Conservation (phyloP, 2,888 invertebrate species). For the Caenorhabditis sp. region DNA sequence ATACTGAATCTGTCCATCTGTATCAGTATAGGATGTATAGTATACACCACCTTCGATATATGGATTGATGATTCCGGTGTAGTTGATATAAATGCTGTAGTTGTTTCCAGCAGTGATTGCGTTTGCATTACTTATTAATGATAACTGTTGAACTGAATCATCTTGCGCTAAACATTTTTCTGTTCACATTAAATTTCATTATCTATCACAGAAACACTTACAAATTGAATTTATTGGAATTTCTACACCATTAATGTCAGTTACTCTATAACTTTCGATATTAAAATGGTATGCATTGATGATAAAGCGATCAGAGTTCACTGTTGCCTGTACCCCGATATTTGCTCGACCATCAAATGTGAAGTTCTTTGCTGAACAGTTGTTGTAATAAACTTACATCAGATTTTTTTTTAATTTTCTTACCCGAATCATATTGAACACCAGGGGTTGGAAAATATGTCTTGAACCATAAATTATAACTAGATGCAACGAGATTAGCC, state of each 20-base stretch:
- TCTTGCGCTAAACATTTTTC: slow-evolving; percentile 28
- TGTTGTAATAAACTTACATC: slow-evolving; percentile 13
- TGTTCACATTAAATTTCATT: background rate
- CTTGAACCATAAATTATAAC: slow-evolving; percentile 45
- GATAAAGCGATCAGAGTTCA: slow-evolving; percentile 23
- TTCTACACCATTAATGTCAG: slow-evolving; percentile 10
- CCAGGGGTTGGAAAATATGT: slow-evolving; percentile 48
- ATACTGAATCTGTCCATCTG: slow-evolving; percentile 28
- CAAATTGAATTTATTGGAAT: slow-evolving; percentile 28
- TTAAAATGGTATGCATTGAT: slow-evolving; percentile 36
- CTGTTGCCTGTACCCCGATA: slow-evolving; percentile 27
- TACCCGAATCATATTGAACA: slow-evolving; percentile 36
- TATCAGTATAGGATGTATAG: slow-evolving; percentile 41
- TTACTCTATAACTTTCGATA: slow-evolving; percentile 15
- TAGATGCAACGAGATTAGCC: slow-evolving; percentile 24
- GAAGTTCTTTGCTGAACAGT: slow-evolving; percentile 39
- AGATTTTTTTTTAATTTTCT: slow-evolving; percentile 6
- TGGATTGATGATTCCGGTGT: slow-evolving; percentile 46
- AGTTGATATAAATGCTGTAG: slow-evolving; percentile 37
- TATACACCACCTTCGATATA: slow-evolving; percentile 46
- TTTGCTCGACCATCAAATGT: slow-evolving; percentile 47
- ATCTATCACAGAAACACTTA: slow-evolving; percentile 3
- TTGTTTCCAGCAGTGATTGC: slow-evolving; percentile 23
- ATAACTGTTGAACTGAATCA: slow-evolving; percentile 23
- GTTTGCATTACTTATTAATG: slow-evolving; percentile 27